phyloP scores from a whole-genome alignment of 2,888 invertebrate species.

The Sussaba pulchella region DNA sequence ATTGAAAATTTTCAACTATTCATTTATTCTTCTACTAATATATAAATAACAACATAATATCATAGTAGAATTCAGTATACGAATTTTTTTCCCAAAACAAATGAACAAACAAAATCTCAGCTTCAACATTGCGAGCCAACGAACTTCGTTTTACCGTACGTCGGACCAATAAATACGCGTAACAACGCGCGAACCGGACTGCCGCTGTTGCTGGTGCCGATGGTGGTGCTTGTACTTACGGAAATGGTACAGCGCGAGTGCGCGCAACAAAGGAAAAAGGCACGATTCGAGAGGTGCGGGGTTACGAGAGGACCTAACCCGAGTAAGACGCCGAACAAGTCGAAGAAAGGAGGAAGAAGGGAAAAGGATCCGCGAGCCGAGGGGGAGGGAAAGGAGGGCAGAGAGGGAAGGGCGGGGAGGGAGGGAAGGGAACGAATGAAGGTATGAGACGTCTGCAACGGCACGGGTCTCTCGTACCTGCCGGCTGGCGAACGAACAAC shows the following conservation, averaged over 20 bases:
- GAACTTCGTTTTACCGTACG: not conserved
- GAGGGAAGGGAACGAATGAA: constrained; percentile 31
- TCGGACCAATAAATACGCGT: constrained; percentile 12
- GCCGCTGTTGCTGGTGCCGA: no score
- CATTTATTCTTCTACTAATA: no score
- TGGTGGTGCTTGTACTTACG: no score
- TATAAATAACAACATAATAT: no score
- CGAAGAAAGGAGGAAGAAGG: constrained; percentile 10
- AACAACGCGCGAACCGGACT: no score
- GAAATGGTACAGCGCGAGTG: constrained; percentile 59
- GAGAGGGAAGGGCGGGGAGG: constrained; percentile 23
- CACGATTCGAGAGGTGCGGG: constrained; percentile 16
- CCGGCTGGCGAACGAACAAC: constrained; percentile 37
- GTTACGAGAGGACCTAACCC: not conserved
- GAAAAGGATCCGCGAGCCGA: constrained; percentile 4
- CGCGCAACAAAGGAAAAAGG: constrained; percentile 70
- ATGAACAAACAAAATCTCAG: no score
- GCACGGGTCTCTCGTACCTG: constrained; percentile 40
- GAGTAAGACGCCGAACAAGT: not conserved
- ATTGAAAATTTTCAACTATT: no score
- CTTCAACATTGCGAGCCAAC: not conserved
- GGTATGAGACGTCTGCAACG: constrained; percentile 55
- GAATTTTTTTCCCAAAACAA: no score
- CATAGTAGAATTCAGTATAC: no score
- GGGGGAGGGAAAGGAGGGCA: constrained; percentile 26